Conservation (phyloP, 1,140 invertebrate genomes). For the Odontomachus brunneus region DNA sequence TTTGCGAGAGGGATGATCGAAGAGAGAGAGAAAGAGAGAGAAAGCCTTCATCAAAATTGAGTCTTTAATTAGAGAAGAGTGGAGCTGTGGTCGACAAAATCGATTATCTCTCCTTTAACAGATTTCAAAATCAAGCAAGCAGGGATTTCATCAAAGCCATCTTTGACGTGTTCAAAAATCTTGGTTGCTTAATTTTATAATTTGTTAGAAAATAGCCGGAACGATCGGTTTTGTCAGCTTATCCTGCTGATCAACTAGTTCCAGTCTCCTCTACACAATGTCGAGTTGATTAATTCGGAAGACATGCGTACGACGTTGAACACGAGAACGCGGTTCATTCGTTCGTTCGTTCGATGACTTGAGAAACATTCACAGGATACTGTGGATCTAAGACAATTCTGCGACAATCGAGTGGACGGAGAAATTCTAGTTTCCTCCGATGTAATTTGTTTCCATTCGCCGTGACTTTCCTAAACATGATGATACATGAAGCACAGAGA, state of each 20-base stretch:
- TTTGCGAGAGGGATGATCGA: not conserved
- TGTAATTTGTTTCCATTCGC: conserved; percentile 26
- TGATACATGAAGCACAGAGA: conserved; percentile 1
- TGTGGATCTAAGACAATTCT: conserved; percentile 1
- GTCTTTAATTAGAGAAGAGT: conserved; percentile 31
- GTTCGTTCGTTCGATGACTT: not conserved
- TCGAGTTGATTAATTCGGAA: not conserved
- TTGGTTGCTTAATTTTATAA: too few relatives aligned
- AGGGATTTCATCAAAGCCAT: too few relatives aligned
- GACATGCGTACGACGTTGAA: not conserved
- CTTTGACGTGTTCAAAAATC: too few relatives aligned
- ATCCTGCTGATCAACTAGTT: too few relatives aligned
- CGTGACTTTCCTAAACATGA: not conserved
- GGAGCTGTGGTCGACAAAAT: too few relatives aligned
- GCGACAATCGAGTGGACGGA: too few relatives aligned
- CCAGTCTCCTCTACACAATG: too few relatives aligned
- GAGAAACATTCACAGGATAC: not conserved
- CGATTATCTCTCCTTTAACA: too few relatives aligned
- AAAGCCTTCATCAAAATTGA: not conserved
- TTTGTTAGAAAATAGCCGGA: too few relatives aligned
- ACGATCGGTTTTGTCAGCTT: too few relatives aligned
- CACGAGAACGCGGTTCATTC: not conserved
- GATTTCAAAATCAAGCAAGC: too few relatives aligned
- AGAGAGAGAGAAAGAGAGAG: not conserved
- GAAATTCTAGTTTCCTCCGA: not conserved